Evolutionary conservation across 2,797 vertebrate genomes (phyloP).

Genomic region (Hipposideros larvatus): DNA sequence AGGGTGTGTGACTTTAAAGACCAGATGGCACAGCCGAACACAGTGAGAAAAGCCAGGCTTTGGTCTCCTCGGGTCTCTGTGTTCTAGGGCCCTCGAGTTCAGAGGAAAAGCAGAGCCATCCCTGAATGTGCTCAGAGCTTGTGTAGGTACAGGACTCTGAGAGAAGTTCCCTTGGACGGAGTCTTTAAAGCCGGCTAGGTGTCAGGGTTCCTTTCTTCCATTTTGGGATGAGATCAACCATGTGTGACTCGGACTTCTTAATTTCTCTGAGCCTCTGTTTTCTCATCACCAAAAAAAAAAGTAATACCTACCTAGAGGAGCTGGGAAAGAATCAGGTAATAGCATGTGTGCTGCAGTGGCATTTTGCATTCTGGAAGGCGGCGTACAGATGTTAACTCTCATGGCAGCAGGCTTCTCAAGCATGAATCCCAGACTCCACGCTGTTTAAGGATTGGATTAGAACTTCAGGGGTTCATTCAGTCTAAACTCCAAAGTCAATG

Average conservation of each 20-base stretch:
- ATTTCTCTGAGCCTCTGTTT: not conserved
- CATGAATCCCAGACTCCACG: not conserved
- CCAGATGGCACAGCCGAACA: slow-evolving; percentile 43
- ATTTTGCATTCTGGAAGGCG: not conserved
- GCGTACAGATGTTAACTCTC: fast-evolving
- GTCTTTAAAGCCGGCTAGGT: too few relatives aligned
- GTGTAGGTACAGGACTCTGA: not conserved
- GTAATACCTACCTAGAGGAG: not conserved
- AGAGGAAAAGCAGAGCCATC: not conserved
- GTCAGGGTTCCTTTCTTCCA: not conserved
- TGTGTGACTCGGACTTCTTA: not conserved
- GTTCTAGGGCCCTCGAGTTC: not conserved
- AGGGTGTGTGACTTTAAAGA: slow-evolving; percentile 72
- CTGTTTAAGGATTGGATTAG: not conserved
- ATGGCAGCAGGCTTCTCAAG: not conserved
- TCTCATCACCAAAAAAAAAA: not conserved
- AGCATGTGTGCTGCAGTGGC: fast-evolving
- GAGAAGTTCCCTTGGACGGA: not conserved
- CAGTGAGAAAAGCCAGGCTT: slow-evolving; percentile 60
- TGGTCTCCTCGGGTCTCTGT: slow-evolving; percentile 58
- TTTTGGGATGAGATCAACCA: not conserved
- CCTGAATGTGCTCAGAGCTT: not conserved
- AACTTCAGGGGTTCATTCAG: too few relatives aligned
- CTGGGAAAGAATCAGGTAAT: not conserved
- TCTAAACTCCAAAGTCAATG: not conserved